These are phyloP conservation scores for Metacarcinus magister DNA, from an alignment of 2,888 invertebrate species.

Conservation along the genomic window DNA sequence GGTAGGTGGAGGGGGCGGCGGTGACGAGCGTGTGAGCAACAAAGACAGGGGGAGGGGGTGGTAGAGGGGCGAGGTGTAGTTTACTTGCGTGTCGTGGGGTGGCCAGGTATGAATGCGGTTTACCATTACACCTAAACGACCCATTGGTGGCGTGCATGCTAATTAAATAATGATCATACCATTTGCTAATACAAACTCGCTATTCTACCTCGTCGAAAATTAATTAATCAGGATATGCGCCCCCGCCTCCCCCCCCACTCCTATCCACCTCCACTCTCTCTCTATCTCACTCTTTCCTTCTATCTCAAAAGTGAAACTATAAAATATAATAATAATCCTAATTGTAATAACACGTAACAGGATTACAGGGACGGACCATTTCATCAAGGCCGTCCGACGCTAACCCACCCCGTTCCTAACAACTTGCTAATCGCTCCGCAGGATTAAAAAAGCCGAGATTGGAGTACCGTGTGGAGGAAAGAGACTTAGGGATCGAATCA, in stretches of 20 bases:
- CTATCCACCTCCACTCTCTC: background rate
- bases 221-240: constrained; percentile 65
- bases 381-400: constrained; percentile 34
- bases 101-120: constrained; percentile 55
- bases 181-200: constrained; percentile 67
- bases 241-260: background rate
- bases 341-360: constrained; percentile 34
- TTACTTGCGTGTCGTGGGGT: constrained; percentile 3
- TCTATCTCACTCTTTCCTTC: background rate
- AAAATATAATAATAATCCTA: constrained; percentile 32
- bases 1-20: background rate
- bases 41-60: background rate
- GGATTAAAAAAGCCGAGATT: constrained; percentile 47
- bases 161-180: constrained; percentile 65
- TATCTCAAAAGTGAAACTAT: background rate
- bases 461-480: constrained; percentile 6
- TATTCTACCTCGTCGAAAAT: constrained; percentile 50
- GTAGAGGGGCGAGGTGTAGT: background rate
- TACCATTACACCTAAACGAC: constrained; percentile 52
- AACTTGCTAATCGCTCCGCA: constrained; percentile 47
- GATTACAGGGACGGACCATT: constrained; percentile 52
- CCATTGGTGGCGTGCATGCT: constrained; percentile 61
- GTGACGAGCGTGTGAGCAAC: constrained; percentile 9
- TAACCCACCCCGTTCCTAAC: constrained; percentile 1
- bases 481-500: background rate